phyloP scores from a whole-genome alignment of 2,797 vertebrate genomes.

The Paguma larvata region DNA sequence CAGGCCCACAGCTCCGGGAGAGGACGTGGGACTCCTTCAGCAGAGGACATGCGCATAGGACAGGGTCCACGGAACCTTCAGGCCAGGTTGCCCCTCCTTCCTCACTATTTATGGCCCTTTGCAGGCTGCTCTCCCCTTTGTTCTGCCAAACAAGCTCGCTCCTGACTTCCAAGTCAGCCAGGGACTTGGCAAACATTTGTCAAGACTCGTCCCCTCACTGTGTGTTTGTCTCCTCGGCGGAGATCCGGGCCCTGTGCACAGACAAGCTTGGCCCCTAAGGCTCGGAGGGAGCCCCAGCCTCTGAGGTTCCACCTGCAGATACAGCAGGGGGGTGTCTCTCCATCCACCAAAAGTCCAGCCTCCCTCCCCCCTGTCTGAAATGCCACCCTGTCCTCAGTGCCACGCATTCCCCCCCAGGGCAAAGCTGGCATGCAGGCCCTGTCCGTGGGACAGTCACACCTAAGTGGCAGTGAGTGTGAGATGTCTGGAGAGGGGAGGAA shows the following conservation, averaged over 20 bases:
- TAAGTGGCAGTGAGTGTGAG: not conserved
- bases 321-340: not conserved
- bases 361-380: not conserved
- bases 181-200: slow-evolving; percentile 85
- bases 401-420: not conserved
- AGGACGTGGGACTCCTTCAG: not conserved
- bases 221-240: slow-evolving; percentile 72
- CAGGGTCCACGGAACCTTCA: not conserved
- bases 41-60: not conserved
- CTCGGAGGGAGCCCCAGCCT: slow-evolving; percentile 39
- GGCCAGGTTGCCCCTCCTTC: slow-evolving; percentile 17
- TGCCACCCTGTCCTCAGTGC: not conserved
- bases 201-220: slow-evolving; percentile 70
- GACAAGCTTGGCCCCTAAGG: slow-evolving; percentile 80
- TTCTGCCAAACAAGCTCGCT: slow-evolving; percentile 84
- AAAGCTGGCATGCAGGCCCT: not conserved
- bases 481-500: not conserved
- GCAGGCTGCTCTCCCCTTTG: slow-evolving; percentile 79
- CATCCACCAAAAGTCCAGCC: not conserved
- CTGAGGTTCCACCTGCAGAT: not conserved
- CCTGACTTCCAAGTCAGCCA: slow-evolving; percentile 68
- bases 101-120: slow-evolving; percentile 35
- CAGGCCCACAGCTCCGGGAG: not conserved
- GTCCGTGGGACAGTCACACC: not conserved
- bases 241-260: slow-evolving; percentile 80